Base-by-base conservation (phyloP, 2,113 vertebrate genomes). In the Pluvianellus socialis region DNA sequence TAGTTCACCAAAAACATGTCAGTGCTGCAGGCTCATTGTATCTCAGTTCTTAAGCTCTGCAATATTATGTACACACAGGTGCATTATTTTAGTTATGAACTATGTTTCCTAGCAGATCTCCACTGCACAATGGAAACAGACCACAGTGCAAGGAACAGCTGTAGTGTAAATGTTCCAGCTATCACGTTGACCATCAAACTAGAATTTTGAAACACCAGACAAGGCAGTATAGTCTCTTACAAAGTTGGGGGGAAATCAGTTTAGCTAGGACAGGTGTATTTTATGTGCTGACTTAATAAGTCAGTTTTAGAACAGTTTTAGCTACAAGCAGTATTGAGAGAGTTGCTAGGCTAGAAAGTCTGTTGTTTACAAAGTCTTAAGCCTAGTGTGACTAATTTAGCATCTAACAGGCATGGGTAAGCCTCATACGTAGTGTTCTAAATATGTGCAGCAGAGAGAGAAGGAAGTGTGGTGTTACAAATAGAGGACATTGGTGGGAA, bases 371-470 rank as follows among this genome's bases (percentile, higher is more conserved):
- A 30, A 68, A 75, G 32, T 71, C 73, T 74, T 50, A 84, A 81
- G 47, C 74, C 81, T 79, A 61, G 52, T 72, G 65, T 92, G 76
- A 89, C 55, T 94, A 74, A 92, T 92, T 90, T 76, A 90, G 24
- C 40, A 56, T 83, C 58, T 92, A 68, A 88, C 44, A 77, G 44
- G 65, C 80, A 59, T 63, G 38, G 38, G 12, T 77, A 79, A 71
- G 21, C 42, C 47, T 91, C 61, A 71, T 47, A 71, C 1, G 1
- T 66, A 89, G 47, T 35, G 27, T 59, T 92, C 38, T 74, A 80
- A 89, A 66, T 71, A 76, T 14, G 14, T 35, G 38, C 24, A 24
- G 20, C 21, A 63, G 65, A 63, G n/a, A 85, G 11, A 73, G 59
- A 72, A 65, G 32, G 15, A 21, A 89, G 7, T 3, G 5, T 63